A percentile compares a stretch with the other conserved stretches of the same genome.
Conservation (phyloP, 2,888 invertebrate species). For the Trisateles emortualis region DNA sequence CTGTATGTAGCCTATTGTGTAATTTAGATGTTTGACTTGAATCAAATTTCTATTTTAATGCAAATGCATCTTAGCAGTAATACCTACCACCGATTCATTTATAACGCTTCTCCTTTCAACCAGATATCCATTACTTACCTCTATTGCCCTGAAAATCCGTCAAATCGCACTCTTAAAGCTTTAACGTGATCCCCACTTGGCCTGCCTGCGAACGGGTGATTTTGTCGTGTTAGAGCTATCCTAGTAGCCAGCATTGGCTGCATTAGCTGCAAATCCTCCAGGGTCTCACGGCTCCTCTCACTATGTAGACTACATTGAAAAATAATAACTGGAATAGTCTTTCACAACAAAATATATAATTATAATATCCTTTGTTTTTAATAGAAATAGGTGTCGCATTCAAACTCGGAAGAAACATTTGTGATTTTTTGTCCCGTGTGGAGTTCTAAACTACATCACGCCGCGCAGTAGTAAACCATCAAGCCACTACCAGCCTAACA, state of each 20-base stretch:
- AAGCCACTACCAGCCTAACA: no score
- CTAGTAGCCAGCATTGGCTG: conserved; percentile 46
- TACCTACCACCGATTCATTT: conserved; percentile 7
- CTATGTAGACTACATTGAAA: conserved; percentile 36
- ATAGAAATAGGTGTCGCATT: no score
- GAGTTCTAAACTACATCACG: no score
- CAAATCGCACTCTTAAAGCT: conserved; percentile 27
- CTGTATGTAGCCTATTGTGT: no score
- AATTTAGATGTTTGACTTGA: conserved; percentile 18
- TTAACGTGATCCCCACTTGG: conserved; percentile 36
- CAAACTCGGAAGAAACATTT: no score
- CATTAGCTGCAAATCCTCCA: conserved; percentile 62
- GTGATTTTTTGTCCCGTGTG: no score
- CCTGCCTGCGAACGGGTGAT: conserved; percentile 46
- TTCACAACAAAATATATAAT: no score
- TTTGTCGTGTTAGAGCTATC: conserved; percentile 54
- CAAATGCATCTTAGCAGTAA: no score
- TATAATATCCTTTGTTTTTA: no score
- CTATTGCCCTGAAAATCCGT: conserved; percentile 1
- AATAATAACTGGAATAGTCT: conserved; percentile 38
- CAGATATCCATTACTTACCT: conserved; percentile 2
- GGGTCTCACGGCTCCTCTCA: conserved; percentile 39
- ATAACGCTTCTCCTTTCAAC: not conserved
- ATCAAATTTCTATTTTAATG: not conserved
- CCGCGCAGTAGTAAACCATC: no score